phyloP scores from a whole-genome alignment of 2,888 invertebrate genomes.

The Galeopsomyia nigrocyanea region DNA sequence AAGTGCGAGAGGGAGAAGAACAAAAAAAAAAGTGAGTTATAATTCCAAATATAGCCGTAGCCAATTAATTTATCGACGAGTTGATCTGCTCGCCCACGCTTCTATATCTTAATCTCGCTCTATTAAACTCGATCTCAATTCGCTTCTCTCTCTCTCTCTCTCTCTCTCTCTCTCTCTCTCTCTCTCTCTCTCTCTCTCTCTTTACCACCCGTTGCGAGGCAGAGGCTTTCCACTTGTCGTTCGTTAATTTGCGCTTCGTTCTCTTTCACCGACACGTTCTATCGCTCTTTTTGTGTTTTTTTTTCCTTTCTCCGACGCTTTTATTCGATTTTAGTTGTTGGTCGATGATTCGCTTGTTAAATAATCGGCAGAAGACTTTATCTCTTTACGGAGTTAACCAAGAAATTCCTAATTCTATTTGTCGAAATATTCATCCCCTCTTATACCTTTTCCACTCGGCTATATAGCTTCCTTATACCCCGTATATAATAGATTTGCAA shows the following conservation, averaged over 20 bases:
- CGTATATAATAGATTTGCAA: conserved; percentile 34
- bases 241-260: no score
- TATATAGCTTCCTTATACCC: no score
- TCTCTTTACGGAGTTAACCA: not conserved
- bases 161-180: conserved; percentile 12
- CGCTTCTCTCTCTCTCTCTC: conserved; percentile 16
- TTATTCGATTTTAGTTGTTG: conserved; percentile 12
- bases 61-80: no score
- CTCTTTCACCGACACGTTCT: no score
- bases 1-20: no score
- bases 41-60: no score
- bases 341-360: conserved; percentile 5
- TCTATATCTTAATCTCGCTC: conserved; percentile 27
- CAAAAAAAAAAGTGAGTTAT: no score
- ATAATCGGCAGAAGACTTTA: conserved; percentile 12
- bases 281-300: no score
- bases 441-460: no score
- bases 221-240: no score
- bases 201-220: not conserved
- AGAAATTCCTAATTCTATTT: no score
- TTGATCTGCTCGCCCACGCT: not conserved
- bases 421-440: no score
- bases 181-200: not conserved
- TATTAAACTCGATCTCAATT: conserved; percentile 38
- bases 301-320: not conserved